phyloP scores from a whole-genome alignment of 2,113 vertebrate species.

The Nematolebias whitei region DNA sequence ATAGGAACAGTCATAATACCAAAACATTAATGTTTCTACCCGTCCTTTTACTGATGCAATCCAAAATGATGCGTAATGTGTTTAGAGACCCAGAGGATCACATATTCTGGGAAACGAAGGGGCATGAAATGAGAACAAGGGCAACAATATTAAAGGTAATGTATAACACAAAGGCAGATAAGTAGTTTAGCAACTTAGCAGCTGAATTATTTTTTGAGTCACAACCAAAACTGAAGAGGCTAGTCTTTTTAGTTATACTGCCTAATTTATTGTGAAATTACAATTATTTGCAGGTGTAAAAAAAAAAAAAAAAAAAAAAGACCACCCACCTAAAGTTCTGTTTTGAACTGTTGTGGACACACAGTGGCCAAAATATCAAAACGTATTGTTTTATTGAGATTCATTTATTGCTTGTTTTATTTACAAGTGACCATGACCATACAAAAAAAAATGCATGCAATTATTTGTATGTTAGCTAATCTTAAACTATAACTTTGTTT shows the following conservation, averaged over 20 bases:
- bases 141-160: slow-evolving; percentile 26
- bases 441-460: too few relatives aligned
- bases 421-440: too few relatives aligned
- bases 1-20: slow-evolving; percentile 20
- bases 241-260: not conserved
- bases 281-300: not conserved
- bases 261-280: slow-evolving; percentile 16
- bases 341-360: not conserved
- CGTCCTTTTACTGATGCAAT: slow-evolving; percentile 8
- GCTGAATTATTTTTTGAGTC: slow-evolving; percentile 1
- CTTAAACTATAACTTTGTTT: too few relatives aligned
- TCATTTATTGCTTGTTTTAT: too few relatives aligned
- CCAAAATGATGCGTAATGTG: slow-evolving; percentile 24
- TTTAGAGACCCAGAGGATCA: slow-evolving; percentile 3
- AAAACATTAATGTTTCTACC: slow-evolving; percentile 5
- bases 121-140: slow-evolving; percentile 18
- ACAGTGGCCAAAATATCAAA: not conserved
- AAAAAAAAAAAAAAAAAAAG: not conserved
- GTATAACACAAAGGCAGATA: not conserved
- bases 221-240: slow-evolving; percentile 2
- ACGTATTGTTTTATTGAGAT: not conserved
- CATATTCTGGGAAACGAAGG: slow-evolving; percentile 18
- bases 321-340: not conserved
- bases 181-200: slow-evolving; percentile 20
- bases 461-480: too few relatives aligned